Base-by-base conservation (phyloP, 2,888 invertebrate genomes). In the Masnerella sp. region DNA sequence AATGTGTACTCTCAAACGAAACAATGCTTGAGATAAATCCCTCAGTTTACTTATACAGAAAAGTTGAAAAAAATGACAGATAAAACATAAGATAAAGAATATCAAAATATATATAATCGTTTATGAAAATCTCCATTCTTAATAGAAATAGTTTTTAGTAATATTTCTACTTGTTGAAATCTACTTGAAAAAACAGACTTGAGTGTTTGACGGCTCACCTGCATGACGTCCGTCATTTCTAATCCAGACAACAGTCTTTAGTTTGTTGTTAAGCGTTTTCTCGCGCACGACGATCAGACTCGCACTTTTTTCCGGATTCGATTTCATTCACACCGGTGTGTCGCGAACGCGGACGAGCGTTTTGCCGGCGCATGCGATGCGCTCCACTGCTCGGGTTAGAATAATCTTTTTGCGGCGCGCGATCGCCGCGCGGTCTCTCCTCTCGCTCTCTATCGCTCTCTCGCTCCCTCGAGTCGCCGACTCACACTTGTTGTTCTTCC, bases 361-460 rank as follows among this genome's bases (percentile, higher is more conserved):
- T 65, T 59, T 7, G 12, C 22, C 11, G 51, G 65, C 71, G 64
- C 71, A 65, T 65, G 64, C 65, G 71, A 71, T 28, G 64, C 71
- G 71, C 71, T 59, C 59, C 71, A 71, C 71, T 65, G 52, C 71
- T 71, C 71, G 65, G 49, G 43, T 64, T 62, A 62, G 70, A 70
- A 62, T 70, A 70, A 70, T 70, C 70, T 70, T 70, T 69, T 70
- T 62, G 56, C 62, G 47, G 56, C 49, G 54, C 62, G 56, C 70
- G 62, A 49, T 70, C 62, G 30, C n/a, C 42, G 42, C 62, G 32
- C 70, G 70, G 56, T 62, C 62, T 62, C 70, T 69, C 61, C 70
- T 62, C 62, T 70, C 62, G 56, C 61, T 52, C 70, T 56, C 62
- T 56, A 42, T n/a, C n/a, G n/a, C n/a, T n/a, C n/a, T n/a, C n/a